Evolutionary conservation across 2,888 invertebrate species (phyloP), one percentile per base, ranked within the genome.

Genomic region (Selenia dentaria): DNA sequence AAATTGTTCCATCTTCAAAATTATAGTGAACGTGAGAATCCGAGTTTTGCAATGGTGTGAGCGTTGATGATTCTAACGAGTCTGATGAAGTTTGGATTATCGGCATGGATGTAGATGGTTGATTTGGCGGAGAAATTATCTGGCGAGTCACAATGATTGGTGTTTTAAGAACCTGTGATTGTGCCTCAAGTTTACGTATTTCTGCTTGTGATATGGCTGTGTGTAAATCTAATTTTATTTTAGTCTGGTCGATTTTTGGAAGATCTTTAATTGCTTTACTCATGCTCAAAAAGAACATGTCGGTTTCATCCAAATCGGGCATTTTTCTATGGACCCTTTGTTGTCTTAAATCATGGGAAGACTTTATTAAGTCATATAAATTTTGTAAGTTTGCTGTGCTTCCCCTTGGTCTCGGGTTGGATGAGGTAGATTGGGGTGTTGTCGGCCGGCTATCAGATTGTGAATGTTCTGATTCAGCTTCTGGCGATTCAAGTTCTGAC

Each of bases 211-310:
- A 54, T 37, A 66, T 52, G 22, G 62, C 62, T 9, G 27, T 57
- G 36, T 62, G 62, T 27, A 64, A 54, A 45, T 64, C 59, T 33
- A 67, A 51, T 39, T 64, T 62, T 9, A n/a, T n/a, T n/a, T n/a
- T n/a, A n/a, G n/a, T n/a, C n/a, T n/a, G n/a, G n/a, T n/a, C n/a
- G n/a, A n/a, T 44, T 44, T 51, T 62, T 1, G 64, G 54, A 14
- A 66, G 57, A 3, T 11, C 32, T 37, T 62, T 66, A 2, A 67
- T 28, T 5, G 51, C 53, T 52, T 64, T 62, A 22, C 66, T 64
- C 62, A 66, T 66, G 31, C 62, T 62, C n/a, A 64, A 18, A 39
- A 62, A 64, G 27, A 62, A 62, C 20, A 54, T 12, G 28, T 64
- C 62, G 14, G 49, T 60, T 32, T 66, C 60, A 45, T 64, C 63